Percentiles rank a stretch among this genome's conserved stretches.
phyloP scores from a whole-genome alignment of 2,113 vertebrate genomes.

The Paramisgurnus dabryanus region DNA sequence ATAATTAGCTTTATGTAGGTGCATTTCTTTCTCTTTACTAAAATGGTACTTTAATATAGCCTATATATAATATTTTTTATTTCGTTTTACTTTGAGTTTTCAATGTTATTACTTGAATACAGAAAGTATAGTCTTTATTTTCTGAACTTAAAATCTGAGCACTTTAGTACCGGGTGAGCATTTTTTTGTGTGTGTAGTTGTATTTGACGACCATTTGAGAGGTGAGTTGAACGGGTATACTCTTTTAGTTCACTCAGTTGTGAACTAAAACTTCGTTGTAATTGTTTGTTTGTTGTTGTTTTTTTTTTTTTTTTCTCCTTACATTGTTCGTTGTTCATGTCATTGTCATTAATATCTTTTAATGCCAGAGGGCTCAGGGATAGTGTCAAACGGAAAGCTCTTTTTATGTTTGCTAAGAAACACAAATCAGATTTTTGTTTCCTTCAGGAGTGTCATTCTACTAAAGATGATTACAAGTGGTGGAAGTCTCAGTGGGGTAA shows the following conservation, averaged over 20 bases:
- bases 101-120: background rate
- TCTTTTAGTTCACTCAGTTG: too few species aligned
- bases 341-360: background rate
- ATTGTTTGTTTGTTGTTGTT: too few species aligned
- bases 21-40: too few species aligned
- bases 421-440: conserved; percentile 19
- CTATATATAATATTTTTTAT: too few species aligned
- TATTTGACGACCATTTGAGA: too few species aligned
- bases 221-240: too few species aligned
- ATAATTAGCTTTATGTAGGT: too few species aligned
- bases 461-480: conserved; percentile 5
- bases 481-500: conserved; percentile 18
- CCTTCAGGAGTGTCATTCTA: conserved; percentile 27
- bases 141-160: background rate
- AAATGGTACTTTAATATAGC: too few species aligned
- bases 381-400: conserved; percentile 20
- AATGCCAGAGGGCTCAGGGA: conserved; percentile 1
- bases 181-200: background rate
- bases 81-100: too few species aligned
- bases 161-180: background rate
- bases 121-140: background rate
- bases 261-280: too few species aligned
- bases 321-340: too few species aligned
- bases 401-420: conserved; percentile 9
- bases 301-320: too few species aligned